Conservation (phyloP, 1,140 invertebrate species). For the Lysiphlebus fabarum region DNA sequence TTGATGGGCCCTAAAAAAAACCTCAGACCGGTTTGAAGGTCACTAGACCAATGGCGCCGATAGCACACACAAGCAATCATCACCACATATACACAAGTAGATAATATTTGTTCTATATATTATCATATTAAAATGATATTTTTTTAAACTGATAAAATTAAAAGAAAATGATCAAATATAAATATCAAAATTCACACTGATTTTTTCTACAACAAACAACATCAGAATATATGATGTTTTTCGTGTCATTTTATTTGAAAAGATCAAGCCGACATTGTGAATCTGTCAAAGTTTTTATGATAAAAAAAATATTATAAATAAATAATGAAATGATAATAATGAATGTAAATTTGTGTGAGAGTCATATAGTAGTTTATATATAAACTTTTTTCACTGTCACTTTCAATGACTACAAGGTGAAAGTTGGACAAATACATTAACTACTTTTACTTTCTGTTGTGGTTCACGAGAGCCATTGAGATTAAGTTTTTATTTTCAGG, state of each 20-base stretch:
- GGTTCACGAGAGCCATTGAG: slow-evolving; percentile 24
- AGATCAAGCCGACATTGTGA: not conserved
- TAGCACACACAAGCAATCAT: slow-evolving; percentile 18
- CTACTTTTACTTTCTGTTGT: slow-evolving; percentile 45
- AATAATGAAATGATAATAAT: not conserved
- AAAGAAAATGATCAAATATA: slow-evolving; percentile 6
- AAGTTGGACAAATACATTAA: slow-evolving; percentile 27
- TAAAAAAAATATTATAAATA: too few species aligned
- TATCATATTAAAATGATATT: too few species aligned
- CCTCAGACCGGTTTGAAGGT: slow-evolving; percentile 55
- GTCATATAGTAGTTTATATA: too few species aligned
- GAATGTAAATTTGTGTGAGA: not conserved
- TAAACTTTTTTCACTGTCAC: slow-evolving; percentile 23
- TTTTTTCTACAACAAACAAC: not conserved
- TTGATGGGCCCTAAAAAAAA: slow-evolving; percentile 33
- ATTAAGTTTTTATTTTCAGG: slow-evolving; percentile 34
- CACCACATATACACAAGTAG: slow-evolving; percentile 2
- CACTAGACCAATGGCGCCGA: slow-evolving; percentile 49
- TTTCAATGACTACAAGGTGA: slow-evolving; percentile 36
- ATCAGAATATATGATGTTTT: not conserved
- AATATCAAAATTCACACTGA: not conserved
- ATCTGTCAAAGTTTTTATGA: too few species aligned
- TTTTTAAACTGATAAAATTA: too few species aligned
- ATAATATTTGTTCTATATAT: not conserved
- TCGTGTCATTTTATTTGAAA: not conserved